A percentile compares a stretch with the other conserved stretches of the same genome.
phyloP scores from a whole-genome alignment of 2,113 vertebrate species.

The Rhinoptilus africanus region DNA sequence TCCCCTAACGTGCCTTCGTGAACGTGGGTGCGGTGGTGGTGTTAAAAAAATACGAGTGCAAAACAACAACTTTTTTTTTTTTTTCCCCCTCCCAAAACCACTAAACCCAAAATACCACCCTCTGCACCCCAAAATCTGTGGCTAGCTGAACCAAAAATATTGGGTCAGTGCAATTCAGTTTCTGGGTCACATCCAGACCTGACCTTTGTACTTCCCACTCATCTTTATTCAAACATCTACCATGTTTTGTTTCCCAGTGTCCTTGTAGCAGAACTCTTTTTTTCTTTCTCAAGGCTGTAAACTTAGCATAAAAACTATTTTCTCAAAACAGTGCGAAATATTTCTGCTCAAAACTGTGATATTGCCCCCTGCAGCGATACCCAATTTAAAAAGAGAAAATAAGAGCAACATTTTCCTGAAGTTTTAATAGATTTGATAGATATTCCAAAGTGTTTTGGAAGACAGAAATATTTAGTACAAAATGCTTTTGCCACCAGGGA shows the following conservation, averaged over 20 bases:
- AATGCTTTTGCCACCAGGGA: accelerated
- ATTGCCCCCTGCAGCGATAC: background rate
- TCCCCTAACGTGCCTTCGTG: background rate
- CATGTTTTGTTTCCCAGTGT: background rate
- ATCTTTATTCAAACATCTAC: background rate
- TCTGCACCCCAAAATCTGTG: no score
- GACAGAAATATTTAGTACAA: background rate
- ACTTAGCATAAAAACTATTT: background rate
- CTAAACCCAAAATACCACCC: background rate
- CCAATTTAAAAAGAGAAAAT: background rate
- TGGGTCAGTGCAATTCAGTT: background rate
- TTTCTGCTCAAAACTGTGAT: background rate
- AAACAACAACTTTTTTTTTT: background rate
- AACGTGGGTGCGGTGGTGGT: background rate
- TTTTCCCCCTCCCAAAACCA: no score
- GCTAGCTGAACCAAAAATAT: background rate
- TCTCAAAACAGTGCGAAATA: background rate
- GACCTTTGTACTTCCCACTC: background rate
- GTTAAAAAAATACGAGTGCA: background rate
- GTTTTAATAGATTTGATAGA: background rate
- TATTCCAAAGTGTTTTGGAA: background rate
- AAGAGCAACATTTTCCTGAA: accelerated
- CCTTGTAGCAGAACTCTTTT: background rate
- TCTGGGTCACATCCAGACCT: background rate
- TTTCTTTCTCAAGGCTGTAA: background rate